Conservation (phyloP, 2,113 vertebrate genomes). For the Grammomys dolichurus region DNA sequence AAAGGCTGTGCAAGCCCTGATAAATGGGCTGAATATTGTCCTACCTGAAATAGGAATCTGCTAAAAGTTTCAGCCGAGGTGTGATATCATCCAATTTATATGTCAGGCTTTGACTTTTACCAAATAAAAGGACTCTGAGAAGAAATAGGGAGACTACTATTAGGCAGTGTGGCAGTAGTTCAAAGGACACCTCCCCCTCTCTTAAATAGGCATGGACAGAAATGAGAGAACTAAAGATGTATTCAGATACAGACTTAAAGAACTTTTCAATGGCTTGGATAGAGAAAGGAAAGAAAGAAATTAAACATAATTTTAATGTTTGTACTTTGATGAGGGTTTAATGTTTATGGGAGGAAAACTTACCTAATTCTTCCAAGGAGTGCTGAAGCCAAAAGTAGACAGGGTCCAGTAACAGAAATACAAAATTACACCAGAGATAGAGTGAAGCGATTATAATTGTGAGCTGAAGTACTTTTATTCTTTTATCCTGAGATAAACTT, state of each 20-base stretch:
- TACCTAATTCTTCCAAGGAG: not conserved
- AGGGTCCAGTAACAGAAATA: not conserved
- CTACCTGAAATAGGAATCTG: conserved; percentile 15
- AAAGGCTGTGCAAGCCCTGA: not conserved
- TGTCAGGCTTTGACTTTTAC: conserved; percentile 28
- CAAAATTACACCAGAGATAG: not conserved
- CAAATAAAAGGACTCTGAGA: not conserved
- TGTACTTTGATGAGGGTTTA: not conserved
- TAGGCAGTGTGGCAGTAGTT: not conserved
- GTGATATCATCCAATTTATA: not conserved
- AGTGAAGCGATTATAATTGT: not conserved
- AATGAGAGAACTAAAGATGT: not conserved
- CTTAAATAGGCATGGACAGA: not conserved
- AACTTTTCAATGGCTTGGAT: not conserved
- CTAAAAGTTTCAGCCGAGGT: conserved; percentile 12
- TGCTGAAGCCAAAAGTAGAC: not conserved
- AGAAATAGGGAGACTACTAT: not conserved
- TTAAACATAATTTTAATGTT: not conserved
- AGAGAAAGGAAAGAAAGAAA: not conserved
- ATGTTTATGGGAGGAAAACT: not conserved
- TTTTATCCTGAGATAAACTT: not conserved
- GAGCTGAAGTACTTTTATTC: not conserved
- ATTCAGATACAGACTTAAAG: not conserved
- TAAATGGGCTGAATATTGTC: conserved; percentile 5
- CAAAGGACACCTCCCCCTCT: not conserved